Evolutionary conservation across 2,797 vertebrate genomes (phyloP), one percentile per base, ranked within the genome.

Genomic region (Brotogeris chrysoptera): DNA sequence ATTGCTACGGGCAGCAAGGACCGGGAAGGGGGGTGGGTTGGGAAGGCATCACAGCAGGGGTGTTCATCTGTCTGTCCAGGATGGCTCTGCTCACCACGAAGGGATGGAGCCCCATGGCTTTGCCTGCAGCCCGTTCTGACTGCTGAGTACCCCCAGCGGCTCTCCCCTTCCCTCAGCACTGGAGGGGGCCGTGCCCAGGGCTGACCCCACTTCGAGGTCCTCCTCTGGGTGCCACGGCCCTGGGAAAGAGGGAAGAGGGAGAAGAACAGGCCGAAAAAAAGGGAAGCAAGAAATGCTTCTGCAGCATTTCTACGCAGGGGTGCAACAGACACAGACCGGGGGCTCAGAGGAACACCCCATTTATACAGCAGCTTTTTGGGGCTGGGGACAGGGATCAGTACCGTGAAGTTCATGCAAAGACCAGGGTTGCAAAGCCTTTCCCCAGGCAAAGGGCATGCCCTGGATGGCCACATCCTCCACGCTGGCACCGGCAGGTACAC

Each of bases 1-100:
- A 27, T 46, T 39, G 27, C 36, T 80, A 15, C 0, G 0, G 28
- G 46, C 8, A 43, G 38, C 60, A 52, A 61, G 73, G 50, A 49
- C 10, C 11, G 4, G 7, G 14, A 4, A 5, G 8, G 23, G 7
- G 16, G 3, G 7, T 3, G 18, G 6, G n/a, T 23, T 24, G 21
- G 55, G 55, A 59, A 59, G 55, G 3, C 24, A 44, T 28, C 3
- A 4, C 61, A 55, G 61, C 2, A 0, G 47, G 50, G 20, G 11
- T 20, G 46, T 60, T 53, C 46, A 43, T 64, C 82, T 38, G 47
- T 68, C 59, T 47, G 64, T 39, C 52, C 59, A 49, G 36, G 34
- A 78, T 11, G n/a, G 14, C 28, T 44, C 71, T 24, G 73, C 32
- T 63, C 50, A 10, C 4, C 2, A 2, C 28, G 11, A 74, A 24